These are phyloP conservation scores for Ciconia stormi DNA, from an alignment of 2,113 vertebrate genomes.

Conservation along the genomic window DNA sequence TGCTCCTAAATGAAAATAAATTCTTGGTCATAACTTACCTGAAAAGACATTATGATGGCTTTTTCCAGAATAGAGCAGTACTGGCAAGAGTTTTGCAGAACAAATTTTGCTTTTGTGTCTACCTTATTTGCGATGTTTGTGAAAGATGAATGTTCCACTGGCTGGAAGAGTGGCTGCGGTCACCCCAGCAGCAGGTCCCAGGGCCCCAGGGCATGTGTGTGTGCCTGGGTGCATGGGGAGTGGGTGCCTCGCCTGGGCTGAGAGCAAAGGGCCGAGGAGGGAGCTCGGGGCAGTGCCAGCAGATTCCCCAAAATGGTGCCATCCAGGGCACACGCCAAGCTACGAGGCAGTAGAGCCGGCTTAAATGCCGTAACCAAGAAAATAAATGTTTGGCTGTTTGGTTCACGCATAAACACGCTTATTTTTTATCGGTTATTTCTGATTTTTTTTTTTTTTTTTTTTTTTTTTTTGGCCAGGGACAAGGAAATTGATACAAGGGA, in stretches of 20 bases:
- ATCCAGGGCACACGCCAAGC: accelerated
- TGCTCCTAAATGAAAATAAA: background rate
- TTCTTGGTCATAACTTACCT: background rate
- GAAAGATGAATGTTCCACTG: background rate
- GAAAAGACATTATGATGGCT: background rate
- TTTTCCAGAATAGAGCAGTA: background rate
- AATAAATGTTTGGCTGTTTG: background rate
- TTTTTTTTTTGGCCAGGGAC: background rate
- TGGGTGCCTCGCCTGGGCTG: accelerated
- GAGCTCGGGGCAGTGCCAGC: background rate
- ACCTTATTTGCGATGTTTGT: background rate
- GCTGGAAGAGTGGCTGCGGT: background rate
- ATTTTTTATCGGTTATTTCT: too few species aligned
- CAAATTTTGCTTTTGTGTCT: background rate
- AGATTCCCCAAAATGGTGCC: background rate
- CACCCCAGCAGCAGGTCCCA: background rate
- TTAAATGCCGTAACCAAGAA: accelerated
- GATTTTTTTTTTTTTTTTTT: too few species aligned
- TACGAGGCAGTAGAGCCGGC: accelerated
- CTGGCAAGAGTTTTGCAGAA: background rate
- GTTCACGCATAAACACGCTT: accelerated
- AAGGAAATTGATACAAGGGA: background rate
- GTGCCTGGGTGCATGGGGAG: background rate
- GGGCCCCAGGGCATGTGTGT: accelerated
- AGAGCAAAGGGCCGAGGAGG: background rate